Conservation (phyloP, 2,797 vertebrate species). For the Gephyroberyx darwinii region DNA sequence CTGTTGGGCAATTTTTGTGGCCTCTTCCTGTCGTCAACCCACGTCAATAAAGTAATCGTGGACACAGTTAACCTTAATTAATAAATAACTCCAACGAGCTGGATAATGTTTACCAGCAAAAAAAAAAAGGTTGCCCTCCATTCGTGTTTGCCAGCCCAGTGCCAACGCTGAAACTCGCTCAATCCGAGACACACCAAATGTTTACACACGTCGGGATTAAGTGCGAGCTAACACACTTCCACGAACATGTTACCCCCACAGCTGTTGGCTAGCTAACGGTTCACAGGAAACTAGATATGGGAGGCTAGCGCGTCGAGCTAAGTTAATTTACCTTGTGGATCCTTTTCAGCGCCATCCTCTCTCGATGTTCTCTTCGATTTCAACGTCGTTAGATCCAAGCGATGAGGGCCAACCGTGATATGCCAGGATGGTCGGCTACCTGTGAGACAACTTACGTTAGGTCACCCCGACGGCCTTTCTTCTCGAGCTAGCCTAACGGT, state of each 20-base stretch:
- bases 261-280: constrained; percentile 5
- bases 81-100: not conserved
- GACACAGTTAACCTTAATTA: too few species aligned
- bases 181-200: not conserved
- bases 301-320: constrained; percentile 60
- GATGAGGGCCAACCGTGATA: constrained; percentile 31
- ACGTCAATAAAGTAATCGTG: not conserved
- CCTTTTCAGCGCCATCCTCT: constrained; percentile 85
- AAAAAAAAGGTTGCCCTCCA: too few species aligned
- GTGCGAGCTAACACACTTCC: constrained; percentile 2
- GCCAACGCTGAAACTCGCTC: not conserved
- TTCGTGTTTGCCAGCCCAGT: not conserved
- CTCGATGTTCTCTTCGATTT: constrained; percentile 44
- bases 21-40: constrained; percentile 39
- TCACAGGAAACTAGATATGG: constrained; percentile 32
- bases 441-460: constrained; percentile 27
- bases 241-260: constrained; percentile 34
- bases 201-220: not conserved
- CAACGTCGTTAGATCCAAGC: constrained; percentile 38
- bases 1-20: constrained; percentile 48
- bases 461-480: constrained; percentile 64
- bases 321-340: constrained; percentile 81
- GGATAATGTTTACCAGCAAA: not conserved
- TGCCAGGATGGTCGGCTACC: constrained; percentile 55
- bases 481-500: constrained; percentile 57